phyloP scores from a whole-genome alignment of 2,888 invertebrate genomes.

The Tupiocoris notatus region DNA sequence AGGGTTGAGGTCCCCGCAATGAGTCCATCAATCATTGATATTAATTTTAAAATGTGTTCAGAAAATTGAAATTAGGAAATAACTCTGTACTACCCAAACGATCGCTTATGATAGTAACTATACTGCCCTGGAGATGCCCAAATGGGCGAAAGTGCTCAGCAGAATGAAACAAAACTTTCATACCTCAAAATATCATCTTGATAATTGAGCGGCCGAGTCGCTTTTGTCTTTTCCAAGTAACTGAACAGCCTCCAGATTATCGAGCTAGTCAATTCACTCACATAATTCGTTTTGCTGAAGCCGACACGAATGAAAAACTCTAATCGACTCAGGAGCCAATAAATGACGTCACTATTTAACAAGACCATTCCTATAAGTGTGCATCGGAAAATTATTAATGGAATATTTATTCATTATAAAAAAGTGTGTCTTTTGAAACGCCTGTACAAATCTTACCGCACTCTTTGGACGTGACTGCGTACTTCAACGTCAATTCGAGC shows the following conservation, averaged over 20 bases:
- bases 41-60: no score
- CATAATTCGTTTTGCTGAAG: background rate
- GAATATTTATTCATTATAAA: no score
- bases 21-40: no score
- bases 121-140: no score
- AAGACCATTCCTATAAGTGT: slow-evolving; percentile 1
- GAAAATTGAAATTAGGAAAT: no score
- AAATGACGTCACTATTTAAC: slow-evolving; percentile 15
- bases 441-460: slow-evolving; percentile 29
- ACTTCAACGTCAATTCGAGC: slow-evolving; percentile 39
- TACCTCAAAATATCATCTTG: slow-evolving; percentile 33
- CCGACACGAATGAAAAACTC: background rate
- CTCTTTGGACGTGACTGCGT: slow-evolving; percentile 24
- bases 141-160: no score
- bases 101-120: no score
- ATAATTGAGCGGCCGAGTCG: background rate
- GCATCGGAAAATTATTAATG: no score
- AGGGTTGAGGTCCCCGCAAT: no score
- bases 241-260: slow-evolving; percentile 31
- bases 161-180: no score
- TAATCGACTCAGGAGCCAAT: slow-evolving; percentile 30
- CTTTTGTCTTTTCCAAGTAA: slow-evolving; percentile 19
- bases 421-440: background rate
- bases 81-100: no score
- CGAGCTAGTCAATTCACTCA: slow-evolving; percentile 26